Percentiles rank a stretch among this genome's conserved stretches.
Conservation (phyloP, 2,797 vertebrate species). For the Xyrichtys novacula region DNA sequence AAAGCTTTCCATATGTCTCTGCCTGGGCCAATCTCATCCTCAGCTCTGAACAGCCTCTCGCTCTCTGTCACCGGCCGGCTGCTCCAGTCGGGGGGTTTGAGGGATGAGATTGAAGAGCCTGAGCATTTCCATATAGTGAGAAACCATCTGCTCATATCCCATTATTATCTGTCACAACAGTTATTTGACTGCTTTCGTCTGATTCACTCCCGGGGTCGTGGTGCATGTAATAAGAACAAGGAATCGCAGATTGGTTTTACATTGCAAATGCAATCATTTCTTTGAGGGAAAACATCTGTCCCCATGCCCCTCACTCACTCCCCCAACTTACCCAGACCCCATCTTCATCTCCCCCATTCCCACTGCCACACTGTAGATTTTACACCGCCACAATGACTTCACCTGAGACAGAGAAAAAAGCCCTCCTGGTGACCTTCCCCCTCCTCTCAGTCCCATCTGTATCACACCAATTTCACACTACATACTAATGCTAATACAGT, state of each 20-base stretch:
- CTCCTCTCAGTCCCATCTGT: slow-evolving; percentile 14
- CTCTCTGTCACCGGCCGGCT: slow-evolving; percentile 35
- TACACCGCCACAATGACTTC: slow-evolving; percentile 42
- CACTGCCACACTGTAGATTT: slow-evolving; percentile 42
- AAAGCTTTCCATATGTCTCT: slow-evolving; percentile 42
- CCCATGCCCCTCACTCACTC: neutral
- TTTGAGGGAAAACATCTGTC: slow-evolving; percentile 76
- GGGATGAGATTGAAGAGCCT: slow-evolving; percentile 44
- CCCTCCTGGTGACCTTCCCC: slow-evolving; percentile 15
- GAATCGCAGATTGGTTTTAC: slow-evolving; percentile 78
- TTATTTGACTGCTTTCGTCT: slow-evolving; percentile 77
- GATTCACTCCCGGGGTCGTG: slow-evolving; percentile 68
- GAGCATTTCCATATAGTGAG: slow-evolving; percentile 54
- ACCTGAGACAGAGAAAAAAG: slow-evolving; percentile 28
- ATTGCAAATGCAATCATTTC: slow-evolving; percentile 84
- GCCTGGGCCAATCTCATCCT: slow-evolving; percentile 55
- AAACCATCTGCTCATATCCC: slow-evolving; percentile 74
- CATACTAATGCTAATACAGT: slow-evolving; percentile 31
- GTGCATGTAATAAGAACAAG: slow-evolving; percentile 78
- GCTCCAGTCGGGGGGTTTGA: slow-evolving; percentile 27
- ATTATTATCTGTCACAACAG: slow-evolving; percentile 81
- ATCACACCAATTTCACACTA: slow-evolving; percentile 43
- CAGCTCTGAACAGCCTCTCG: slow-evolving; percentile 32
- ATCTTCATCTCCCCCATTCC: neutral
- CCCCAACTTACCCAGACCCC: neutral